Percentiles rank a stretch among this genome's conserved stretches.
Evolutionary conservation across 1,140 invertebrate species (phyloP).

Genomic region (Anthonomus grandis): DNA sequence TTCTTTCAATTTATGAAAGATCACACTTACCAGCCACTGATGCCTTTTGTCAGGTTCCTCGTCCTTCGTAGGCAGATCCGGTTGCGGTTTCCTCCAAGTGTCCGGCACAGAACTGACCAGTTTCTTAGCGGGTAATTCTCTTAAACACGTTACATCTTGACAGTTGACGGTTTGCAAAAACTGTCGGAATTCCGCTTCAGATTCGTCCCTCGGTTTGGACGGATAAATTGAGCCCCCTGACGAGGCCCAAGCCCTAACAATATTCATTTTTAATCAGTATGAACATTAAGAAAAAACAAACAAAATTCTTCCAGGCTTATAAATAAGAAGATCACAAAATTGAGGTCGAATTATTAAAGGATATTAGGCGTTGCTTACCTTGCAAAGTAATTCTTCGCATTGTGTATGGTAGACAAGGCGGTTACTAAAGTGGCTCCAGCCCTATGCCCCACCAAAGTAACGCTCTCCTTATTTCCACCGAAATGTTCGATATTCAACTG

Average conservation of each 20-base stretch:
- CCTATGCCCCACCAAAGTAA: conserved; percentile 77
- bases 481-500: conserved; percentile 77
- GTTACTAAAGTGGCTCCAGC: conserved; percentile 74
- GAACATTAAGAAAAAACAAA: neutral
- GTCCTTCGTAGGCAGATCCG: conserved; percentile 57
- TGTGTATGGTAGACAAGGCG: conserved; percentile 58
- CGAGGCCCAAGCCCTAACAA: conserved; percentile 64
- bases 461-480: conserved; percentile 70
- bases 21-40: conserved; percentile 66
- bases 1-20: too few relatives aligned
- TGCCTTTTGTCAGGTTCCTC: conserved; percentile 58
- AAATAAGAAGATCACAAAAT: neutral
- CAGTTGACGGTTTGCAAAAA: conserved; percentile 59
- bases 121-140: conserved; percentile 58
- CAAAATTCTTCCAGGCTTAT: neutral
- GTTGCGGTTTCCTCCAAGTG: conserved; percentile 61
- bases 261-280: neutral
- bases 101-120: conserved; percentile 65
- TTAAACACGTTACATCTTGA: conserved; percentile 58
- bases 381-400: conserved; percentile 61
- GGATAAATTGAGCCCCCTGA: conserved; percentile 69
- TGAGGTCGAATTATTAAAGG: neutral
- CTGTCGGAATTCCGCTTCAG: conserved; percentile 57
- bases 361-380: conserved; percentile 8
- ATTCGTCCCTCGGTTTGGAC: conserved; percentile 56